Base-by-base conservation (phyloP, 2,113 vertebrate genomes). In the Menura novaehollandiae region DNA sequence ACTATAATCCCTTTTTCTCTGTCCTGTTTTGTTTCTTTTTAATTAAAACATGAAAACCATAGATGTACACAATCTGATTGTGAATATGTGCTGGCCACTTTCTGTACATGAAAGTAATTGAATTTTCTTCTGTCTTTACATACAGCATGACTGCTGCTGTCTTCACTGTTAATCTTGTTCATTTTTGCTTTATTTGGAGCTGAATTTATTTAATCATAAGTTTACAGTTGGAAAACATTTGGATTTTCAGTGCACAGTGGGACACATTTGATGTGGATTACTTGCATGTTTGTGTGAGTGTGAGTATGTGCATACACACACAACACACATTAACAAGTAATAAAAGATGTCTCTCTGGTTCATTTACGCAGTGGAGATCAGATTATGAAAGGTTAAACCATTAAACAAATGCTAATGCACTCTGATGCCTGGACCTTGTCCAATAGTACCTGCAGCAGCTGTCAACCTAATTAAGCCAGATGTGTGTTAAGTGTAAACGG, bases 401-500 rank as follows among this genome's bases (percentile, higher is more conserved):
- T 97, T 97, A 98, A 97, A 95, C 97, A 97, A 97, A 97, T 91
- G 94, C 87, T 97, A 98, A 97, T 93, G 93, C 93, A 69, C 84
- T 85, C 76, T 94, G 97, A 95, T 97, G 97, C 96, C 97, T 98
- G 98, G 98, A 97, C 94, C 94, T 96, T 95, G 74, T 98, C 98
- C 97, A 98, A 96, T 52, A 93, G 94, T 98, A 98, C 98, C 97
- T 98, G 98, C 81, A 97, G 96, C 97, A 98, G 98, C 97, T 98
- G 98, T 98, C 98, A 98, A 33, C 96, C 97, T 98, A 97, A 98
- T 98, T 98, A 98, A 97, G 95, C 98, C 98, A 98, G 98, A 98
- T 98, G 98, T 98, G 96, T 95, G 75, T 97, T 97, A 97, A 97
- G 88, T 77, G 88, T 98, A 98, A 98, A 98, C 68, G 83, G 98